Evolutionary conservation across 1,140 invertebrate species (phyloP), one percentile per base, ranked within the genome.

Genomic region (Ooceraea biroi): DNA sequence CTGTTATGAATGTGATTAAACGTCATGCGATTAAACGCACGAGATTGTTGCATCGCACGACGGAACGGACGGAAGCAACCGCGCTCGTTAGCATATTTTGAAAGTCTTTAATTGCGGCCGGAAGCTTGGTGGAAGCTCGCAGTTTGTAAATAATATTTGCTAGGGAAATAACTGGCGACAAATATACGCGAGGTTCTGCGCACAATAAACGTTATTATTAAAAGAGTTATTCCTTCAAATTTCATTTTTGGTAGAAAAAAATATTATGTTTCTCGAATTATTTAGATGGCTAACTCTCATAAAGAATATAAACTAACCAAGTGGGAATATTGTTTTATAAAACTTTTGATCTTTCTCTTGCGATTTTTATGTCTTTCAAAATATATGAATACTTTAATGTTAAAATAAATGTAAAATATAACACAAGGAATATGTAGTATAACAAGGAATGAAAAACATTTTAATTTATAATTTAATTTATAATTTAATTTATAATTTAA

Each of bases 71-170:
- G n/a, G 65, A 69, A 57, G 25, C 76, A n/a, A 44, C 63, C 76
- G 63, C 48, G 50, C 65, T 80, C 76, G 76, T 80, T 80, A 80
- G 76, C 76, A 58, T 58, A 80, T 50, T 80, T 80, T 58, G 76
- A 80, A 80, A 80, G 76, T 80, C 76, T 80, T 80, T 80, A 80
- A 80, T 80, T 80, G 76, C 36, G 52, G 22, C 65, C 50, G 36
- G 76, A n/a, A 57, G 50, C 36, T 78, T 22, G 41, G 4, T 55
- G 57, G 57, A 27, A 76, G 58, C 72, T 36, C 41, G 63, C 36
- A 50, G 76, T 36, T 57, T 57, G 25, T 25, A 80, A 80, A 71
- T 36, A 71, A 80, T 71, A 80, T 80, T 80, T 36, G 52, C 65
- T 36, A 12, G 65, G 11, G 57, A 71, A 80, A 71, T 80, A 80